These are phyloP conservation scores for Crioceris asparagi DNA, from an alignment of 2,888 invertebrate genomes.

Conservation along the genomic window DNA sequence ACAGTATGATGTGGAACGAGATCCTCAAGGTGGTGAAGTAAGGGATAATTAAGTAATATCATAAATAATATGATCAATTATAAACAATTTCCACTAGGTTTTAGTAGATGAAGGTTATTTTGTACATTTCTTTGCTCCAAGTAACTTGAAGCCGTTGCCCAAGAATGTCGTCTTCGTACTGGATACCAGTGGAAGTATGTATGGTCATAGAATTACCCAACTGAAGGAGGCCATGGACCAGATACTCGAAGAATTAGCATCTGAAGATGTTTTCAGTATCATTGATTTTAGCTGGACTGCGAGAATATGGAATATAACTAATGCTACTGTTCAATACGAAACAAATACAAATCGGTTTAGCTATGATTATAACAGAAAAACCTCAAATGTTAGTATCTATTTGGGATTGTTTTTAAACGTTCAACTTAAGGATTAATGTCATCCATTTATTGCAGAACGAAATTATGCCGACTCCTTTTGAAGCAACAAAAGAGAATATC, in stretches of 20 bases:
- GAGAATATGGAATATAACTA: conserved; percentile 44
- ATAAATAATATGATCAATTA: no score
- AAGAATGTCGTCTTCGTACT: conserved; percentile 66
- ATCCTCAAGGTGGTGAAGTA: conserved; percentile 47
- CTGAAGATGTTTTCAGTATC: conserved; percentile 56
- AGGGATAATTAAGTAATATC: no score
- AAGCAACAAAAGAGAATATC: conserved; percentile 46
- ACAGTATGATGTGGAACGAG: conserved; percentile 55
- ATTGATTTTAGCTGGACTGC: conserved; percentile 52
- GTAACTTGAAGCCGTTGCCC: conserved; percentile 44
- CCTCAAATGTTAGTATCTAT: not conserved
- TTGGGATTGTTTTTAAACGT: not conserved
- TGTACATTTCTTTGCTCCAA: conserved; percentile 64
- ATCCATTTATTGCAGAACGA: conserved; percentile 20
- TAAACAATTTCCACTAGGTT: conserved; percentile 34
- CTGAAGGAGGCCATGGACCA: conserved; percentile 55
- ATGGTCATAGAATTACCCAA: conserved; percentile 54
- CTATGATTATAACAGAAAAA: not conserved
- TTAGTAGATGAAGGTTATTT: conserved; percentile 61
- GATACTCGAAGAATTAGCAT: conserved; percentile 52
- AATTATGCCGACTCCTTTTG: conserved; percentile 40
- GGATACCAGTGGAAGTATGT: conserved; percentile 68
- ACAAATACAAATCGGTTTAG: conserved; percentile 5
- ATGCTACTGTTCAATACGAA: conserved; percentile 32
- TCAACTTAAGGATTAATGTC: not conserved